Evolutionary conservation across 2,797 vertebrate species (phyloP).

Genomic region (Xenops minutus): DNA sequence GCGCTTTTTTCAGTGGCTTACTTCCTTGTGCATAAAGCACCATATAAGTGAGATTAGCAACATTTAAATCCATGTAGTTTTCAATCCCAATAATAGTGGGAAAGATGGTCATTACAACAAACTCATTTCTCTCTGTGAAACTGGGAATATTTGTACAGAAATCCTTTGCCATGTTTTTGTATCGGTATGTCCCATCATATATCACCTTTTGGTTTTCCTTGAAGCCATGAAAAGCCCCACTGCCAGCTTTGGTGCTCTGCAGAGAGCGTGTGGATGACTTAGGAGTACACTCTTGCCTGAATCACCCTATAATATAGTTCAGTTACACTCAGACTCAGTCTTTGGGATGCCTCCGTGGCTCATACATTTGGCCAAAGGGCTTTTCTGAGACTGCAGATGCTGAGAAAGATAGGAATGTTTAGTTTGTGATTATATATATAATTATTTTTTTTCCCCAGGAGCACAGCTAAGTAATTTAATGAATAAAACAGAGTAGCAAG

Average conservation of each 20-base stretch:
- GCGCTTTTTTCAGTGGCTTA: not conserved
- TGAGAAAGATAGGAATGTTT: not conserved
- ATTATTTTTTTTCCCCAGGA: not conserved
- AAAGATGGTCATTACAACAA: not conserved
- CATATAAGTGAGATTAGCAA: not conserved
- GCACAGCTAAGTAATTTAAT: not conserved
- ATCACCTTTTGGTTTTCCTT: not conserved
- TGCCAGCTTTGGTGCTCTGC: not conserved
- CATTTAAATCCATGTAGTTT: not conserved
- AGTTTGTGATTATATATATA: not conserved
- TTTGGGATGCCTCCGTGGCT: not conserved
- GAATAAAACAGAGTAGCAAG: not conserved
- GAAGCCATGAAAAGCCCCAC: not conserved
- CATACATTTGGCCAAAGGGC: not conserved
- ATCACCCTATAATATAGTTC: rapidly evolving
- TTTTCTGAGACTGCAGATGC: not conserved
- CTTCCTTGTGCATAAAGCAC: not conserved
- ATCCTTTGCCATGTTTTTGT: not conserved
- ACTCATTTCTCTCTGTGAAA: not conserved
- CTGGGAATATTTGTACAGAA: not conserved
- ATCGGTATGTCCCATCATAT: not conserved
- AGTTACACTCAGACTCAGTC: rapidly evolving
- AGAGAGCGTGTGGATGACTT: not conserved
- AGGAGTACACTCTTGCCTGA: not conserved
- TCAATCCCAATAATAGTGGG: not conserved